Base-by-base conservation (phyloP, 92 coral and sea anemone genomes). In the Scolanthus callimorphus region DNA sequence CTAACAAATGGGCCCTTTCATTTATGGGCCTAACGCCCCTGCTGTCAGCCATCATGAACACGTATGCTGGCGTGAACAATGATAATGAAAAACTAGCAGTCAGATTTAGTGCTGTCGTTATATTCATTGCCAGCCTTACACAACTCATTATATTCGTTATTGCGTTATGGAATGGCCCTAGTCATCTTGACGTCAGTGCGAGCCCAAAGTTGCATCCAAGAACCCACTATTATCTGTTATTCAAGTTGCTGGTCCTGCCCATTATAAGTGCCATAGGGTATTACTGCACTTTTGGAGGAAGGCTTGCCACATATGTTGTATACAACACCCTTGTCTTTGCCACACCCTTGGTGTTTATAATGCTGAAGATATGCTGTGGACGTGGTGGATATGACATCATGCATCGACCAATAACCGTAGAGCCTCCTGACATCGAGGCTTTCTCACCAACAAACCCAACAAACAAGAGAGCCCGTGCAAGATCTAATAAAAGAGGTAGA, bases 21-120 rank as follows among this genome's bases (percentile, higher is more conserved):
- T 94, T 90, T 60, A 82, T 89, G 62, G 99, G 99, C 9, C 62
- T 90, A 0, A 65, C 96, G 0, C 99, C 99, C 20, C 62, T 94
- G 48, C 62, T 94, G 27, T 71, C 83, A 47, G 80, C 85, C 20
- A 58, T 90, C 50, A 79, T 94, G 3, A 89, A 89, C 71, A 83
- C 57, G 13, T 94, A 69, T 60, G 97, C 80, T 12, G 62, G 71
- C 4, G 53, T 74, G 25, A 63, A 73, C 22, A 68, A 82, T 27
- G 37, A 55, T 31, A 71, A 66, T 65, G 79, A 78, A 58, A 65
- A 63, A 24, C 77, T 83, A 17, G 88, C 96, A 3, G 77, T 94
- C n/a, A 94, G 70, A 19, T 69, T 60, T 55, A 82, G 99, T 53
- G 64, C 90, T n/a, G 75, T 85, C 1, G 77, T 89, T 20, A 72